Conservation (phyloP, 2,113 vertebrate genomes). For the Lepisosteus osseus region DNA sequence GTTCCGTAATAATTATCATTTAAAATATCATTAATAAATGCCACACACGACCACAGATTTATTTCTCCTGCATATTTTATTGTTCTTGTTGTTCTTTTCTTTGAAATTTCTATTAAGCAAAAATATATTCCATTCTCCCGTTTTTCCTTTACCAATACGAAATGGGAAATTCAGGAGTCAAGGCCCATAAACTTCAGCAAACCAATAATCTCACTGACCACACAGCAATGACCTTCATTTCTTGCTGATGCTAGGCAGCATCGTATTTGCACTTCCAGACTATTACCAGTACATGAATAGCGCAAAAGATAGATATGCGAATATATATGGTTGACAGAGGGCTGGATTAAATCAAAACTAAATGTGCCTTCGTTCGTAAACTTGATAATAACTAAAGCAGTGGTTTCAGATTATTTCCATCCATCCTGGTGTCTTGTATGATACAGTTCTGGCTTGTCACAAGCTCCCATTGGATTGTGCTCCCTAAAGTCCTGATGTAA, state of each 20-base stretch:
- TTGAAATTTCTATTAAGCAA: constrained; percentile 4
- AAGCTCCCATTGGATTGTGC: too few relatives aligned
- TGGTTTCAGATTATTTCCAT: too few relatives aligned
- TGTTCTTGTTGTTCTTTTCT: constrained; percentile 1
- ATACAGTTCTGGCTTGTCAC: too few relatives aligned
- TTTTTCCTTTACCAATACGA: constrained; percentile 1
- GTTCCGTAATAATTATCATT: too few relatives aligned
- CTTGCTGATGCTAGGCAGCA: neutral
- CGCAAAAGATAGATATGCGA: neutral
- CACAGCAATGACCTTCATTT: constrained; percentile 9
- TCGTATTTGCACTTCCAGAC: neutral
- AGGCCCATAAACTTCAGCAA: constrained; percentile 12
- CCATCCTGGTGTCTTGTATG: too few relatives aligned
- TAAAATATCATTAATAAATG: too few relatives aligned
- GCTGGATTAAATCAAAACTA: neutral
- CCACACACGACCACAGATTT: too few relatives aligned
- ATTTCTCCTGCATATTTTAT: neutral
- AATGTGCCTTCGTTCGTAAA: neutral
- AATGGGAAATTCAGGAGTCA: constrained; percentile 16
- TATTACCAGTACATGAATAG: neutral
- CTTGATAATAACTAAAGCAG: too few relatives aligned
- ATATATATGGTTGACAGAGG: neutral
- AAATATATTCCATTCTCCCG: neutral
- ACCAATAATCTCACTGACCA: constrained; percentile 3
- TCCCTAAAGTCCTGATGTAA: too few relatives aligned